Percentiles rank a stretch among this genome's conserved stretches.
Conservation (phyloP, 2,888 invertebrate genomes). For the Sepiola atlantica region DNA sequence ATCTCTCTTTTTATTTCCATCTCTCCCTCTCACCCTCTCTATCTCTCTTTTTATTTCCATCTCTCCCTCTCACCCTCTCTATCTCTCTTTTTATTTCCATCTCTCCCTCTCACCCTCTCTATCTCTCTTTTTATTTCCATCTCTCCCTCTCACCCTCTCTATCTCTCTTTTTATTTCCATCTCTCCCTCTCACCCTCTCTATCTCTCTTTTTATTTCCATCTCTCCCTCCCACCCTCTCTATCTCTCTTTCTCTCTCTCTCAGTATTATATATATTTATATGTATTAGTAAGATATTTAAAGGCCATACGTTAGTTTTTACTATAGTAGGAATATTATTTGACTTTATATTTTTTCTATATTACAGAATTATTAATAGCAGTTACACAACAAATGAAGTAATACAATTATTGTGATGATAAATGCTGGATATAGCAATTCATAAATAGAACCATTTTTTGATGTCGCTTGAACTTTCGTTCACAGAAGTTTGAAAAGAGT, state of each 20-base stretch:
- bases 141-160: background rate
- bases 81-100: background rate
- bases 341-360: too few relatives aligned
- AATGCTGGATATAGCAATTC: too few relatives aligned
- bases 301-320: too few relatives aligned
- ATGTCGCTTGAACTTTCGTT: too few relatives aligned
- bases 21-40: background rate
- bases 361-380: too few relatives aligned
- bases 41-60: background rate
- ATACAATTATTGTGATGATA: too few relatives aligned
- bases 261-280: background rate
- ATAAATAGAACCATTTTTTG: too few relatives aligned
- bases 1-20: background rate
- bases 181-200: background rate
- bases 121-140: background rate
- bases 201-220: background rate
- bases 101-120: background rate
- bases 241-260: background rate
- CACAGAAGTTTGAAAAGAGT: too few relatives aligned
- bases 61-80: background rate
- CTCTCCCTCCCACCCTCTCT: too few relatives aligned
- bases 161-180: background rate
- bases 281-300: background rate
- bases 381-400: too few relatives aligned
- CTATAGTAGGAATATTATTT: too few relatives aligned